Evolutionary conservation across 2,888 invertebrate species (phyloP), one percentile per base, ranked within the genome.

Genomic region (Phragmatobia fuliginosa): DNA sequence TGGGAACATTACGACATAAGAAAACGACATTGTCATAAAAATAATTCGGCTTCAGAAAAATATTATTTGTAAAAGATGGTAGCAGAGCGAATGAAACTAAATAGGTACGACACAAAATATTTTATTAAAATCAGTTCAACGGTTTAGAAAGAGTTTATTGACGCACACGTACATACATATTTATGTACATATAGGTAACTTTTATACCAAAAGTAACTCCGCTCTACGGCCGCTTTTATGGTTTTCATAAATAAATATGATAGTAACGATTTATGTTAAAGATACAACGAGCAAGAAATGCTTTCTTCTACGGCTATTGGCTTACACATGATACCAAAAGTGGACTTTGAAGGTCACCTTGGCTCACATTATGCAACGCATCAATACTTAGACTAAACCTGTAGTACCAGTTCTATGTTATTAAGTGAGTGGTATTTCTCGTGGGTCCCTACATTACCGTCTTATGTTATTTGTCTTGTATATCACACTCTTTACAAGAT

Each of bases 381-480:
- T 60, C 60, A 60, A 60, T 60, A 60, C 60, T 60, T 33, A 1
- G 5, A 21, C 45, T 21, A 11, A 33, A 18, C 58, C 32, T 21
- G 32, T 60, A 33, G 60, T 33, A 60, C 60, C 60, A 60, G 60
- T 60, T 33, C 6, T 60, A n/a, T 11, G 11, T 33, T 36, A 60
- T 49, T 21, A n/a, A n/a, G 45, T 49, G 45, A 49, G n/a, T n/a
- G 21, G n/a, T 10, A n/a, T 49, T 49, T 49, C n/a, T 21, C 3
- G 21, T n/a, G 45, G 8, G 5, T 1, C 21, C 7, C 45, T 49
- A 41, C 41, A 41, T 41, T 41, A 16, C 18, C 18, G 18, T 18
- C 21, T 25, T 45, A 21, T 1, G 41, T 18, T 41, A 60, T 25
- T 33, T 25, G 25, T n/a, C n/a, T 7, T 36, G 25, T 14, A 60